phyloP scores from a whole-genome alignment of 2,113 vertebrate species.

The Phylloscopus trochiloides region DNA sequence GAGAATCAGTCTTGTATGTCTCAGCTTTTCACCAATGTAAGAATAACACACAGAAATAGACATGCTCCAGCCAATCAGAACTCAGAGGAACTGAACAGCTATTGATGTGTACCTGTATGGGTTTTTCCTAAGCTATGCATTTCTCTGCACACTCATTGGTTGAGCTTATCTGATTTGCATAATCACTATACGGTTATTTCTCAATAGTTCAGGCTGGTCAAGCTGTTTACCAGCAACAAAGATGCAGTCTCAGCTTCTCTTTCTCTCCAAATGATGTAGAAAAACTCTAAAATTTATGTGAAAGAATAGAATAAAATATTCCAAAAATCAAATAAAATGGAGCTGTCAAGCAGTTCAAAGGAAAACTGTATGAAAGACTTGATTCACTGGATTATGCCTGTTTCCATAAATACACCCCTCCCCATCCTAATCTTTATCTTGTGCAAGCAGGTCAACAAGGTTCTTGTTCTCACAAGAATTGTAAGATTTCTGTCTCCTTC shows the following conservation, averaged over 20 bases:
- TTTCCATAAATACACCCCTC: neutral
- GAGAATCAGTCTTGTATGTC: neutral
- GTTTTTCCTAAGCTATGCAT: slow-evolving; percentile 28
- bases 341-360: neutral
- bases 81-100: slow-evolving; percentile 5
- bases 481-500: neutral
- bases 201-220: slow-evolving; percentile 35
- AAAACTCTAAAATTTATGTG: slow-evolving; percentile 15
- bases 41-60: slow-evolving; percentile 47
- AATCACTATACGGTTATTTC: slow-evolving; percentile 49
- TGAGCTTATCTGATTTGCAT: slow-evolving; percentile 66
- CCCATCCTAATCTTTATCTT: slow-evolving; percentile 43
- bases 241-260: slow-evolving; percentile 61
- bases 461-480: slow-evolving; percentile 17
- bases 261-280: slow-evolving; percentile 30
- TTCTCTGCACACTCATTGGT: slow-evolving; percentile 41
- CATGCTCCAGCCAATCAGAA: slow-evolving; percentile 8
- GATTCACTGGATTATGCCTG: slow-evolving; percentile 31
- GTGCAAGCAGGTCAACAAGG: slow-evolving; percentile 28
- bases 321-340: slow-evolving; percentile 43
- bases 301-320: slow-evolving; percentile 53
- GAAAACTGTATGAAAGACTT: neutral
- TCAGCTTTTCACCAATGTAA: slow-evolving; percentile 33
- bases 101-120: slow-evolving; percentile 43
- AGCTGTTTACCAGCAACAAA: slow-evolving; percentile 59